phyloP scores from a whole-genome alignment of 2,113 vertebrate genomes.

The Leptobrachium leishanense region DNA sequence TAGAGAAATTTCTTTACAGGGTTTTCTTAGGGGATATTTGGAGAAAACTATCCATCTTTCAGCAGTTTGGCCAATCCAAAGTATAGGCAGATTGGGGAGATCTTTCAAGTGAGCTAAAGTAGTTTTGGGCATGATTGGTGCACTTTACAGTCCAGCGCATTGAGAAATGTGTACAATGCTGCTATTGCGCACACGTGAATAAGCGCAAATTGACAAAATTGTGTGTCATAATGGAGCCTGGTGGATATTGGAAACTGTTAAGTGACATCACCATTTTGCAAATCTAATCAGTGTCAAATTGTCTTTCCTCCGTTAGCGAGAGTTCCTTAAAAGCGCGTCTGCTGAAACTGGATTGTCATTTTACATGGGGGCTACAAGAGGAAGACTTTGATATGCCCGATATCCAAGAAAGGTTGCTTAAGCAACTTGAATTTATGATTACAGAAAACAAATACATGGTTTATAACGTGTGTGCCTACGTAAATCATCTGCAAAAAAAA shows the following conservation, averaged over 20 bases:
- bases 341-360: too few relatives aligned
- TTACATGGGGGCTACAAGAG: not conserved
- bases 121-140: too few relatives aligned
- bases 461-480: slow-evolving; percentile 70
- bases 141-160: slow-evolving; percentile 59
- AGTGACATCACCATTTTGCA: too few relatives aligned
- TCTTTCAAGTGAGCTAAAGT: too few relatives aligned
- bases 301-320: not conserved
- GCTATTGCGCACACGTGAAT: slow-evolving; percentile 57
- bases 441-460: slow-evolving; percentile 16
- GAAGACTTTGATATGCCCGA: not conserved
- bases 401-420: not conserved
- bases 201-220: slow-evolving; percentile 50
- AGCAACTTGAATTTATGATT: slow-evolving; percentile 57
- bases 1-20: too few relatives aligned
- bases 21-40: too few relatives aligned
- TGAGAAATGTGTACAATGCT: slow-evolving; percentile 64
- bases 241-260: too few relatives aligned
- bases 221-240: too few relatives aligned
- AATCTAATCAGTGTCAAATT: too few relatives aligned
- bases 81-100: too few relatives aligned
- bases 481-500: slow-evolving; percentile 65
- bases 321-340: not conserved
- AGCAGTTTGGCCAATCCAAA: too few relatives aligned
- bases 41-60: too few relatives aligned